These are phyloP conservation scores for Diarsia brunnea DNA, from an alignment of 2,888 invertebrate species.

Conservation along the genomic window DNA sequence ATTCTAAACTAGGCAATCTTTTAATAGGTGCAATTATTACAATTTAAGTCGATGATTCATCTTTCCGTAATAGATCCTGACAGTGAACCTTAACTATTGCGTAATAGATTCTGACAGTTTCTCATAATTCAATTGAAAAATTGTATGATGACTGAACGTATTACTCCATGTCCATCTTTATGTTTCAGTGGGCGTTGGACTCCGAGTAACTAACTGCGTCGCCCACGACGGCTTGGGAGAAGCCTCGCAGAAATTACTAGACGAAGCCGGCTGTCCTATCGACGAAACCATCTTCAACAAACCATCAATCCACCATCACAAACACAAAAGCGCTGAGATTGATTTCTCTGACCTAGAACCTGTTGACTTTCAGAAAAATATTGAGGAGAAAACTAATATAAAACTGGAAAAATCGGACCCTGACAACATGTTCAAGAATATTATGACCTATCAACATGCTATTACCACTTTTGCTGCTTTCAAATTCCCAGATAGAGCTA, in stretches of 20 bases:
- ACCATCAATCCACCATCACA: conserved; percentile 86
- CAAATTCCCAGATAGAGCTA: conserved; percentile 95
- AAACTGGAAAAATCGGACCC: conserved; percentile 81
- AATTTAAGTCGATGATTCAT: conserved; percentile 22
- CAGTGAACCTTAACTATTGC: neutral
- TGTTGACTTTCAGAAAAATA: conserved; percentile 78
- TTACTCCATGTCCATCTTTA: conserved; percentile 38
- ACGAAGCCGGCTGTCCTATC: conserved; percentile 94
- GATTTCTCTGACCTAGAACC: conserved; percentile 84
- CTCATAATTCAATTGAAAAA: conserved; percentile 32
- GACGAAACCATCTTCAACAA: conserved; percentile 92
- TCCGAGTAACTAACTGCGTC: conserved; percentile 94
- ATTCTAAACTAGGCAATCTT: neutral
- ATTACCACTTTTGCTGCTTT: conserved; percentile 94
- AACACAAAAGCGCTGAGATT: conserved; percentile 81
- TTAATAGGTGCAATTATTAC: conserved; percentile 9
- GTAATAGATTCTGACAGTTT: conserved; percentile 34
- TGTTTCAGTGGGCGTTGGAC: conserved; percentile 92
- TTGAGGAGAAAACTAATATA: conserved; percentile 77
- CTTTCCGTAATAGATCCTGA: conserved; percentile 11
- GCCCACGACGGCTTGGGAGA: conserved; percentile 95
- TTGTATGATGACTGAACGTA: conserved; percentile 35
- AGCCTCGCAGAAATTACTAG: conserved; percentile 93
- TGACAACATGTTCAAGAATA: conserved; percentile 84
- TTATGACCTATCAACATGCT: conserved; percentile 89